Base-by-base conservation (phyloP, 2,888 invertebrate species). In the Lasioglossum oenotherae region DNA sequence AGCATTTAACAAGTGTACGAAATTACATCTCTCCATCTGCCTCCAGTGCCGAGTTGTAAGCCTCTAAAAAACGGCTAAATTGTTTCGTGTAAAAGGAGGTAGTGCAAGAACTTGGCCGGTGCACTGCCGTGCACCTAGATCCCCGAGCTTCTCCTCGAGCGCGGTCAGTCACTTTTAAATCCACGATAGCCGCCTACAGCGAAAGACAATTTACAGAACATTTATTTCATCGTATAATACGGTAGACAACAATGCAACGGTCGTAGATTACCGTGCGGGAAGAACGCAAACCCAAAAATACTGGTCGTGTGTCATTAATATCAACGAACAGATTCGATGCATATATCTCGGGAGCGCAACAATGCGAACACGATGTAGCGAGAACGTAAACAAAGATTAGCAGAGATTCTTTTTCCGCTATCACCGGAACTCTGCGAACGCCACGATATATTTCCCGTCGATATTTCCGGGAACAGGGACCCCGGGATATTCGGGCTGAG, bases 301-400 rank as follows among this genome's bases (percentile, higher is more conserved):
- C 6, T 0, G 41, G 23, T n/a, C 41, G 41, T 38, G 41, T 41
- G 38, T 23, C 71, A 71, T 71, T 71, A 71, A 12, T 41, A 41
- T 41, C 41, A 41, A n/a, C 35, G 38, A 38, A 41, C n/a, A 71
- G 41, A 71, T 71, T 71, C 41, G 38, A 41, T 14, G 38, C n/a
- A n/a, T 71, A 38, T 71, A n/a, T 71, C 38, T 23, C 23, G 23
- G 64, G 6, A 2, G 38, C 1, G 10, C 6, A 35, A 69, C 69
- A 38, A 69, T 19, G 23, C 19, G 12, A 69, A 38, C 35, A 69
- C 38, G 19, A 23, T 69, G 35, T 38, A 23, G 10, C 38, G 38
- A 31, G 64, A 31, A 64, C 64, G 64, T 64, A 64, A 64, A 64
- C 31, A 64, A 64, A 64, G 69, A 69, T 69, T 69, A 69, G 38